Evolutionary conservation across 2,113 vertebrate species (phyloP), one percentile per base, ranked within the genome.

Genomic region (Cygnus buccinator): DNA sequence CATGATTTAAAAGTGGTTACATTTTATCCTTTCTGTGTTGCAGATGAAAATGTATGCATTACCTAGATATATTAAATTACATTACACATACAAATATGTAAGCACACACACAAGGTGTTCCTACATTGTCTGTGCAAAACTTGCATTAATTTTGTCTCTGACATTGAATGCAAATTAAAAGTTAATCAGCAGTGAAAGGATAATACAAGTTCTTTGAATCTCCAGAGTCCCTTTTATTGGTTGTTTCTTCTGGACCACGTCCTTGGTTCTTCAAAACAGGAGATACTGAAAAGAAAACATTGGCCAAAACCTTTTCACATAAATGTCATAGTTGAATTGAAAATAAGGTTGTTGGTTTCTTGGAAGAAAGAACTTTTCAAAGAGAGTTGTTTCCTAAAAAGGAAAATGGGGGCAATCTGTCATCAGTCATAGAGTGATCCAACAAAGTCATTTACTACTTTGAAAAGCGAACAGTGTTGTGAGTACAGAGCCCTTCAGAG

Each of bases 81-180:
- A 55, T 63, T 70, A 7, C 58, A 88, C 76, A 44, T 25, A 62
- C 23, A 43, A 80, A 86, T 83, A 61, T 66, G 13, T 44, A 80
- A 80, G 31, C 21, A 66, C 9, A 67, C 43, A 39, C 5, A 11
- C 46, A 86, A 66, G 11, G 18, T 66, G 86, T 83, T 85, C 28
- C 4, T 10, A 59, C 29, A 83, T 18, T 71, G 17, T 65, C 23
- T 74, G 19, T 84, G 33, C 52, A 92, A 95, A 94, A 71, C 4
- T 46, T 71, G 2, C 26, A 88, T 80, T 74, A 57, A 86, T 81
- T 77, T 77, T 74, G n/a, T 81, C 57, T 57, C 15, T 84, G 57
- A 90, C 94, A 92, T 92, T 14, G 20, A 84, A 93, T 37, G 18
- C 74, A 25, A 80, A 52, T 12, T 86, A 67, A 65, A 93, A 91